Evolutionary conservation across 2,113 vertebrate species (phyloP).

Genomic region (Oophaga pumilio): DNA sequence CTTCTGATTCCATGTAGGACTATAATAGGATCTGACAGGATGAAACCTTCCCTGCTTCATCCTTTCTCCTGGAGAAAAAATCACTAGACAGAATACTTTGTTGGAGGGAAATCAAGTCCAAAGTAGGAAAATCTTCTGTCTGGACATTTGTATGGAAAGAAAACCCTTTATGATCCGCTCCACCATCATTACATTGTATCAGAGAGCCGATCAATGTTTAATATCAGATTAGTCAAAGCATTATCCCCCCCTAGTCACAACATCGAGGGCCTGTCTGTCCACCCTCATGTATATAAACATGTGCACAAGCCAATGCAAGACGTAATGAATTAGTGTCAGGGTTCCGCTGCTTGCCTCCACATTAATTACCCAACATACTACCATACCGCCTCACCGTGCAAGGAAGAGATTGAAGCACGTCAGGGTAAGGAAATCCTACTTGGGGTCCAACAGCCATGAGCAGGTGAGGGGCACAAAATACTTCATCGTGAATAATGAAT

Average conservation of each 20-base stretch:
- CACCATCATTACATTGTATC: background rate
- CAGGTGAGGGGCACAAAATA: background rate
- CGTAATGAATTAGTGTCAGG: conserved; percentile 23
- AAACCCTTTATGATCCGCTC: background rate
- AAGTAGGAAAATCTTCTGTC: background rate
- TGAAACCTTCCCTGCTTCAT: background rate
- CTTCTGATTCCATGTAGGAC: too few relatives aligned
- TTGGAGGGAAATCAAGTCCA: background rate
- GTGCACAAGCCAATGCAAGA: conserved; percentile 9
- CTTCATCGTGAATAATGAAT: background rate
- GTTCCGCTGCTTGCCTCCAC: background rate
- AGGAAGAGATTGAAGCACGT: background rate
- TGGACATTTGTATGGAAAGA: background rate
- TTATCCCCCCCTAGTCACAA: background rate
- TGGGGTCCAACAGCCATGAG: background rate
- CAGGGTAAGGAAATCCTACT: background rate
- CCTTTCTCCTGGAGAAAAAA: background rate
- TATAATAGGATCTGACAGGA: background rate
- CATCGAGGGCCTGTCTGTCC: background rate
- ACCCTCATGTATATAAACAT: conserved; percentile 18
- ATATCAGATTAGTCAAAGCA: conserved; percentile 16
- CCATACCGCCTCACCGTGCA: background rate
- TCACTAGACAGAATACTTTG: background rate
- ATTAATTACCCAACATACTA: conserved; percentile 4
- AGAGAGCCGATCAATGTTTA: background rate